Base-by-base conservation (phyloP, 2,888 invertebrate genomes). In the Dilophus febrilis region DNA sequence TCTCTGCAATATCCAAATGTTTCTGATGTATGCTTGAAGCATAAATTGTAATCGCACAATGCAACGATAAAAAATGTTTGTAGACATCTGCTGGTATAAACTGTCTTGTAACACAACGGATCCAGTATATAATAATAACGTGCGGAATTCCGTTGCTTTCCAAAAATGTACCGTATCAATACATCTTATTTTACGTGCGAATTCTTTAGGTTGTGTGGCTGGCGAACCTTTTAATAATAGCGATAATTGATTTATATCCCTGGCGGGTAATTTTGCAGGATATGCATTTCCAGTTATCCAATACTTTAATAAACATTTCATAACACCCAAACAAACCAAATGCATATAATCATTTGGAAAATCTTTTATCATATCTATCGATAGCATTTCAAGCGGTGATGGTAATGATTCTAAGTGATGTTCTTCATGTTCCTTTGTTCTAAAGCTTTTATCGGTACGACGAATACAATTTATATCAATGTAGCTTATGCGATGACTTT, bases 1-100 rank as follows among this genome's bases (percentile, higher is more conserved):
- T 33, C 38, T 45, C 38, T 16, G 48, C 50, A 37, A 49, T 16
- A 10, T 30, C 5, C 12, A 8, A 13, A 14, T 31, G 31, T 6
- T 3, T 19, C 10, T 3, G 4, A 12, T 19, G 31, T 19, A n/a
- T 5, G 3, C 31, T 19, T 5, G 14, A 19, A n/a, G 4, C n/a
- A 31, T 19, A 32, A 13, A 38, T 30, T 2, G 36, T 40, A 3
- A 41, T 35, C 17, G 38, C 41, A 35, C 41, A 41, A 35, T 13
- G 27, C 14, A 41, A 14, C 3, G 14, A 13, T 4, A 41, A 12
- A 35, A 41, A 41, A 14, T 31, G 33, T 3, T 40, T 11, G 11
- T 40, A 40, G 2, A 11, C 29, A 10, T 29, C 29, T 8, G 11
- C 3, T 19, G 35, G n/a, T n/a, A 16, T 31, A 41, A 28, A 35